phyloP scores from a whole-genome alignment of 2,888 invertebrate genomes.

The Drosophila acutilabella region DNA sequence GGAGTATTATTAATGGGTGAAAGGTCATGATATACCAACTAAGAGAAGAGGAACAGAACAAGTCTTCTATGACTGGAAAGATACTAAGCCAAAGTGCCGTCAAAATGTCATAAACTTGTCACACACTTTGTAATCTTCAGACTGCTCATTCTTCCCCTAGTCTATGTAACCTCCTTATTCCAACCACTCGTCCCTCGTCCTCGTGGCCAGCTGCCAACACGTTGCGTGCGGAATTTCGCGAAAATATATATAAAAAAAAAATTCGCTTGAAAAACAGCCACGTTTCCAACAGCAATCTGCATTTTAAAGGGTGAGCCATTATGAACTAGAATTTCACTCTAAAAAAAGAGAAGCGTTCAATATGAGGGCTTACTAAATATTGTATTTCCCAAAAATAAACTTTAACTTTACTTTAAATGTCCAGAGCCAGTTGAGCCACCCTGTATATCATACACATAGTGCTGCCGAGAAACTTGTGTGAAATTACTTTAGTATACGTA shows the following conservation, averaged over 20 bases:
- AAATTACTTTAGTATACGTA: background rate
- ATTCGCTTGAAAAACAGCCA: slow-evolving; percentile 38
- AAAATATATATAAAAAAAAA: slow-evolving; percentile 32
- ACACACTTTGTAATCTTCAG: slow-evolving; percentile 72
- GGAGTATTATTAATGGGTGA: slow-evolving; percentile 57
- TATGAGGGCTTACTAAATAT: too few relatives aligned
- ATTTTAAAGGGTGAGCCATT: slow-evolving; percentile 9
- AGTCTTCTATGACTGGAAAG: slow-evolving; percentile 9
- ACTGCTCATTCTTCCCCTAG: background rate
- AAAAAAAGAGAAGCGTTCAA: too few relatives aligned
- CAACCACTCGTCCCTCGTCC: background rate
- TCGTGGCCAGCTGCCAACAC: slow-evolving; percentile 63
- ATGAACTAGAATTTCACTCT: too few relatives aligned
- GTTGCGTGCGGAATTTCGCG: slow-evolving; percentile 43
- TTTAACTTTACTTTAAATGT: too few relatives aligned
- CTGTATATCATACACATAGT: background rate
- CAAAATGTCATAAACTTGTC: slow-evolving; percentile 76
- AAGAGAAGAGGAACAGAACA: slow-evolving; percentile 4
- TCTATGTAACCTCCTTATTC: background rate
- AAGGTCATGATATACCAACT: slow-evolving; percentile 52
- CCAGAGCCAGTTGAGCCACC: too few relatives aligned
- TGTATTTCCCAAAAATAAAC: too few relatives aligned
- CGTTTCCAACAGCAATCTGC: slow-evolving; percentile 22
- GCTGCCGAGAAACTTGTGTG: background rate
- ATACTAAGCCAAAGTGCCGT: slow-evolving; percentile 56